Evolutionary conservation across 2,888 invertebrate genomes (phyloP), one percentile per base, ranked within the genome.

Genomic region (Tipula confusa): DNA sequence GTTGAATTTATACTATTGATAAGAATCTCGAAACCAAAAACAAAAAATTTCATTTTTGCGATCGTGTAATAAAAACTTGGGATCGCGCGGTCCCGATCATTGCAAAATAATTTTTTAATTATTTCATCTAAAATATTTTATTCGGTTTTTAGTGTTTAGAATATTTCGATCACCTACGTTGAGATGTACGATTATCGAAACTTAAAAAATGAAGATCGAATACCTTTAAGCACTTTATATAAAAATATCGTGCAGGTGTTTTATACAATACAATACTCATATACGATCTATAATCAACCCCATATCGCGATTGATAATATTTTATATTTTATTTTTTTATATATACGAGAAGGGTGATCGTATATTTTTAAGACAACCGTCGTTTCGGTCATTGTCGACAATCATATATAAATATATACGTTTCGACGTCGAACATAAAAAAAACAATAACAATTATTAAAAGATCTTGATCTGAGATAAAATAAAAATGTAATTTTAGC

Each of bases 301-400:
- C 64, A 64, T 64, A 64, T 64, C 64, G 64, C 64, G 64, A 64
- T 64, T 64, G 64, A 64, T 64, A 64, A 64, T 64, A 64, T 24
- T 64, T 64, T 64, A 64, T 64, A 64, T 24, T 9, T 0, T 24
- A 24, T 43, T 43, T 43, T 36, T 11, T 33, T 36, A 11, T 36
- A 36, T 43, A 43, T 43, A 43, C 15, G 15, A 64, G 64, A 24
- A 64, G 64, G 64, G 64, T 64, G 64, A 64, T 64, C 64, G 24
- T 64, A 64, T n/a, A n/a, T n/a, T n/a, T 64, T 64, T 64, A 64
- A 64, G 64, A 64, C 64, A 64, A 64, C 64, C 64, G 64, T 24
- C 64, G 64, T 64, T 64, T 64, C 64, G 64, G 64, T 64, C 64
- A 64, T 64, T 64, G 64, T 64, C 64, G 64, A 64, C 64, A 64